Conservation (phyloP, 2,797 vertebrate genomes). For the Sebastes alutus region DNA sequence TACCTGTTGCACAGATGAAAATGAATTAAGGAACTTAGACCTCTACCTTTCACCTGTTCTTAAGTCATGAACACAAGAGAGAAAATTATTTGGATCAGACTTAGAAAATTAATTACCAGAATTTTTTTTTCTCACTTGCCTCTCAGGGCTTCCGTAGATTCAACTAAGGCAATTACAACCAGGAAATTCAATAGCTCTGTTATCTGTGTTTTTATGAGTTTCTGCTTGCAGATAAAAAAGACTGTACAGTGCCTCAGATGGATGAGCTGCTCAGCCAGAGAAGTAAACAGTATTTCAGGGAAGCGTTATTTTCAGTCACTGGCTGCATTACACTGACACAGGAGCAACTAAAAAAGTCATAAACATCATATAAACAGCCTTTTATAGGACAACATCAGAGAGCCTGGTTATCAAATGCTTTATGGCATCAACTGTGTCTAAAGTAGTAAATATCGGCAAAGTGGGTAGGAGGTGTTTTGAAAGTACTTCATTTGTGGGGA, state of each 20-base stretch:
- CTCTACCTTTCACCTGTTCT: no score
- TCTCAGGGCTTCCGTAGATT: neutral
- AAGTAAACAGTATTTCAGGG: neutral
- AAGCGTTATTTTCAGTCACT: neutral
- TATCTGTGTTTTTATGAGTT: constrained; percentile 19
- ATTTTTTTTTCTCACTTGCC: neutral
- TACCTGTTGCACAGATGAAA: no score
- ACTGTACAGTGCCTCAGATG: neutral
- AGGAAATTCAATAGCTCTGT: neutral
- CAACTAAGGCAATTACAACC: neutral
- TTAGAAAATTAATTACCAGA: neutral
- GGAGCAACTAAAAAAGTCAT: neutral
- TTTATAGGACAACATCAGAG: neutral
- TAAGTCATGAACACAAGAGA: no score
- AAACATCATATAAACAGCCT: neutral
- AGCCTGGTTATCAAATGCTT: constrained; percentile 3
- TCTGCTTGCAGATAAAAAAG: constrained; percentile 22
- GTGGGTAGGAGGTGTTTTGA: neutral
- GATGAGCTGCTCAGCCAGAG: constrained; percentile 37
- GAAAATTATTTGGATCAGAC: neutral
- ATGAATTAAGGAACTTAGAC: no score
- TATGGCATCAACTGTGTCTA: neutral
- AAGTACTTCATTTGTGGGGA: neutral
- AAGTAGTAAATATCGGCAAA: neutral
- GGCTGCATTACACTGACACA: neutral